Base-by-base conservation (phyloP, 2,113 vertebrate species). In the Nesogale talazaci region DNA sequence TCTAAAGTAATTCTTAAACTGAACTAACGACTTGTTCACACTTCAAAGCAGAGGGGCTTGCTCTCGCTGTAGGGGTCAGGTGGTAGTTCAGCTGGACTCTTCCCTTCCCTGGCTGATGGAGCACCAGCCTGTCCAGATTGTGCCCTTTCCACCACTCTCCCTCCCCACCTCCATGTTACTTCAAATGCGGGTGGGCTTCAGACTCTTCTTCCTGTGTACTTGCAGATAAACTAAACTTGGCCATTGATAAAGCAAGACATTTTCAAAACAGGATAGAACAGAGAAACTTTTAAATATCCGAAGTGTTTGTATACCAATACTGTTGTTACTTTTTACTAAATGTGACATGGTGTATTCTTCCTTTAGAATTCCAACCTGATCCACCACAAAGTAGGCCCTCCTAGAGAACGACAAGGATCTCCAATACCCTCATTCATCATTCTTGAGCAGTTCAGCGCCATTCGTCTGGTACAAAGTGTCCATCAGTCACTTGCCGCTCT, bases 401-500 rank as follows among this genome's bases (percentile, higher is more conserved):
- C 99, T 56, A 98, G 97, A 63, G 99, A 99, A 81, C 98, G 97
- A 4, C 98, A 98, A 52, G 98, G 96, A 59, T 99, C 99, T 63
- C 99, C 99, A 1, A 94, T 99, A 69, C 93, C 99, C 36, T 99
- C 99, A 0, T 99, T 99, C 95, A 97, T 99, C 94, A 56, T 97
- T 81, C 98, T 99, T 92, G 99, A 99, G 82, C 99, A 99, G 56
- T 99, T 99, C 97, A 99, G 98, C 90, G 99, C 98, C 36, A 97
- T 99, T 88, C 98, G 98, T 70, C 97, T 99, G 93, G 98, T 99
- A 63, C 99, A 99, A 96, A 98, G 97, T 88, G 98, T 99, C 78
- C 99, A 99, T 98, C 99, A 99, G 46, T 99, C 99, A 2, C 98
- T 99, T 96, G 99, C 99, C 65, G 98, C 99, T 56, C 98, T 99